Percentiles rank a stretch among this genome's conserved stretches.
These are phyloP conservation scores for Leuciscus waleckii DNA, from an alignment of 2,797 vertebrate genomes.

Conservation along the genomic window DNA sequence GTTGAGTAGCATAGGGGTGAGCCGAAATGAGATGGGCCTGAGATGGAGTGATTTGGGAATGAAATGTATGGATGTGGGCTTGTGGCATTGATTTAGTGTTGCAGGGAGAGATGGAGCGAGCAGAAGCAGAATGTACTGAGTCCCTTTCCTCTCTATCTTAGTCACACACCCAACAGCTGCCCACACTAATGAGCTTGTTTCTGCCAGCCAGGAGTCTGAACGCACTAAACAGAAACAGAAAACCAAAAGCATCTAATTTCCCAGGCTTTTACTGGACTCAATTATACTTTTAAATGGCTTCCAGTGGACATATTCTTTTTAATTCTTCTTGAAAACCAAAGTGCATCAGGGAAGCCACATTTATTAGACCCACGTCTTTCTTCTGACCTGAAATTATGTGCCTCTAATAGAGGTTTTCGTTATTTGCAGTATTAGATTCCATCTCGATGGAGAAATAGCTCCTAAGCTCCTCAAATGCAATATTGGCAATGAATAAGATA, in stretches of 20 bases:
- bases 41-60: constrained; percentile 29
- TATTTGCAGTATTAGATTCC: background rate
- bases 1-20: background rate
- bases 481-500: background rate
- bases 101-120: constrained; percentile 20
- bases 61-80: constrained; percentile 21
- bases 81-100: constrained; percentile 35
- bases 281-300: constrained; percentile 29
- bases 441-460: background rate
- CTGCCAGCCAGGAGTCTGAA: constrained; percentile 30
- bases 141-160: constrained; percentile 17
- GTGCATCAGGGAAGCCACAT: background rate
- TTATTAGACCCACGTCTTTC: constrained; percentile 11
- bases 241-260: constrained; percentile 20
- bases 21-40: background rate
- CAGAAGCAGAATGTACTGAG: constrained; percentile 12
- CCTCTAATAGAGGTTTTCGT: background rate
- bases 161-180: constrained; percentile 34
- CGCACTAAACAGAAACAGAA: constrained; percentile 6
- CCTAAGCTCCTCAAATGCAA: background rate
- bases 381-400: background rate
- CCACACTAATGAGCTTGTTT: constrained; percentile 51
- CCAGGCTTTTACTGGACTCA: constrained; percentile 26
- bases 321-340: constrained; percentile 3
- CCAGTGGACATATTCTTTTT: background rate